Base-by-base conservation (phyloP, 2,888 invertebrate genomes). In the Cataglyphis cursor region DNA sequence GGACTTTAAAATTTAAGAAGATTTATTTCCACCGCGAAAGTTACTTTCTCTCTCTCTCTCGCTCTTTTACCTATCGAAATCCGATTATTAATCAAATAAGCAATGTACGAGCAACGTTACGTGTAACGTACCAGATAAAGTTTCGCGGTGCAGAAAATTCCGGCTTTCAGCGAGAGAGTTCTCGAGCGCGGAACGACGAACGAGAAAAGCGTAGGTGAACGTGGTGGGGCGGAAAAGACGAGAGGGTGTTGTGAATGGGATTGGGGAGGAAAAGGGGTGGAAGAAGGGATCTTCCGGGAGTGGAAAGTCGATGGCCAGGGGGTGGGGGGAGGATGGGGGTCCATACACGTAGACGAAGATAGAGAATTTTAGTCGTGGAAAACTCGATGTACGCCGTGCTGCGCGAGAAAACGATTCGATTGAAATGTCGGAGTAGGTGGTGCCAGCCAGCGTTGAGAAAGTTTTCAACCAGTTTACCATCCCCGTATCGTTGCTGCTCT, bases 381-480 rank as follows among this genome's bases (percentile, higher is more conserved):
- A 89, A 89, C 84, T 85, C 85, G 81, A 81, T 83, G 89, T 83
- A 87, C 83, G 84, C 82, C 73, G 85, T 90, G 89, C 88, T 85
- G 88, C 81, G 84, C 83, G 86, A 76, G 87, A 85, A 90, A 90
- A 82, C 90, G 86, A 84, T 89, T 84, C 83, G 80, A 86, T 86
- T 86, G 90, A 87, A 87, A 90, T 68, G 87, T 87, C 82, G 86
- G 65, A 66, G 72, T 73, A 62, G 80, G 35, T 70, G 62, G 70
- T 75, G 85, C 68, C 62, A 41, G 66, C 48, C n/a, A 72, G 72
- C 72, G 59, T 78, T 76, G 81, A 66, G 74, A 89, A 90, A 90
- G 89, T 90, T 90, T 89, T 90, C 90, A 89, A 90, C 90, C 88
- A 85, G 90, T 90, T 89, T 73, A 81, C 72, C 83, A 21, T 82